phyloP scores from a whole-genome alignment of 2,888 invertebrate species.

The Bedellia somnulentella region DNA sequence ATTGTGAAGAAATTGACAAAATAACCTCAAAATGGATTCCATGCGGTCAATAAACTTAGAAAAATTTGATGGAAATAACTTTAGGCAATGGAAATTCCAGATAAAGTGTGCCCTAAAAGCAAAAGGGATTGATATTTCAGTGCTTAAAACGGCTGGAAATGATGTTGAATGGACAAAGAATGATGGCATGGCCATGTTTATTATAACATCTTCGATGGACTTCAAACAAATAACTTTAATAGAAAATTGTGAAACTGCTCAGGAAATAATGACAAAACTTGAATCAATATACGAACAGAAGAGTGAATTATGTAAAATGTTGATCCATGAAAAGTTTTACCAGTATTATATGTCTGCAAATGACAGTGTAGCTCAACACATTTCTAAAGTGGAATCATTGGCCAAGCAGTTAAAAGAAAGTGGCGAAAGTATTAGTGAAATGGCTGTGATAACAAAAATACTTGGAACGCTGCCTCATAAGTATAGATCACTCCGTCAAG shows the following conservation, averaged over 20 bases:
- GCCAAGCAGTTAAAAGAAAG: no score
- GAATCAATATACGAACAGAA: conserved; percentile 13
- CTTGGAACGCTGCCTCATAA: no score
- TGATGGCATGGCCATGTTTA: conserved; percentile 3
- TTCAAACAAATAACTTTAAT: conserved; percentile 12
- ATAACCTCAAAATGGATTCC: no score
- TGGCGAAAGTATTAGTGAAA: no score
- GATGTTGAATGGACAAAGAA: neutral
- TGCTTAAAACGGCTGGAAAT: neutral
- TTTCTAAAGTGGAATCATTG: no score
- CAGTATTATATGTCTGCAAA: conserved; percentile 5
- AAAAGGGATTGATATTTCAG: neutral
- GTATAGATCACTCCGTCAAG: conserved; percentile 7
- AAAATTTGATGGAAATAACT: no score
- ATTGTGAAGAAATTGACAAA: no score
- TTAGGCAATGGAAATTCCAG: no score
- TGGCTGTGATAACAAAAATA: no score
- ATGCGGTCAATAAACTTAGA: conserved; percentile 1
- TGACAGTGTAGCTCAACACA: conserved; percentile 10
- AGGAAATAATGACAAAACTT: conserved; percentile 9
- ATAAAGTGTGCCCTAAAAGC: no score
- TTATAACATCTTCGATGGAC: conserved; percentile 8
- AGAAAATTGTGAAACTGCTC: conserved; percentile 7
- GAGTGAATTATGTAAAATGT: no score
- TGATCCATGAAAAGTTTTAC: conserved; percentile 11